These are phyloP conservation scores for Mycalesis mineus DNA, from an alignment of 2,888 invertebrate species.

Conservation along the genomic window DNA sequence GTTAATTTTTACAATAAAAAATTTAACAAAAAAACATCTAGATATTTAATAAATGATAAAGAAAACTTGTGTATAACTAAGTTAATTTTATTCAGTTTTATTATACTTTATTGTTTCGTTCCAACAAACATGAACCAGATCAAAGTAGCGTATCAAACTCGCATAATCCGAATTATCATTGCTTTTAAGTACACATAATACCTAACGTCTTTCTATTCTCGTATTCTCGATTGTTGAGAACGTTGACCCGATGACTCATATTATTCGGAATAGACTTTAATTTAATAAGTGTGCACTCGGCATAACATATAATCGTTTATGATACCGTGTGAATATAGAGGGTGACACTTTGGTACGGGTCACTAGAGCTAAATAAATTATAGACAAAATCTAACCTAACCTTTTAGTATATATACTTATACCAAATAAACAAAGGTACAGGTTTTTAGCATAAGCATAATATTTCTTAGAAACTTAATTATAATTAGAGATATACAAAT, in stretches of 20 bases:
- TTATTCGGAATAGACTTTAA: constrained; percentile 22
- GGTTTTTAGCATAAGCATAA: too few relatives aligned
- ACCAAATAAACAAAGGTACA: too few relatives aligned
- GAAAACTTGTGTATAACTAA: too few relatives aligned
- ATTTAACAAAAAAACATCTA: too few relatives aligned
- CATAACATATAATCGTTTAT: constrained; percentile 22
- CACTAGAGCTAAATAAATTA: background rate
- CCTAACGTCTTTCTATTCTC: constrained; percentile 55
- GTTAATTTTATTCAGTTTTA: too few relatives aligned
- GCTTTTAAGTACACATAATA: constrained; percentile 71
- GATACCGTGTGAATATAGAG: constrained; percentile 52
- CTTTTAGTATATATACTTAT: too few relatives aligned
- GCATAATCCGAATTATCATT: constrained; percentile 65
- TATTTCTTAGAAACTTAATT: too few relatives aligned
- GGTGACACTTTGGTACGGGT: background rate
- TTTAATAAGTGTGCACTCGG: constrained; percentile 22
- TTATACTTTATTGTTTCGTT: too few relatives aligned
- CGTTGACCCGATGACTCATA: constrained; percentile 59
- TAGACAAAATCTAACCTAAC: too few relatives aligned
- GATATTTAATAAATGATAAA: too few relatives aligned
- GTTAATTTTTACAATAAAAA: too few relatives aligned
- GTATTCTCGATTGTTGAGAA: constrained; percentile 48
- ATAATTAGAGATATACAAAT: too few relatives aligned
- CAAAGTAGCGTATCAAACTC: constrained; percentile 51
- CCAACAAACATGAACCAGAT: constrained; percentile 44